phyloP scores from a whole-genome alignment of 2,888 invertebrate species.

The Mythimna lalbum region DNA sequence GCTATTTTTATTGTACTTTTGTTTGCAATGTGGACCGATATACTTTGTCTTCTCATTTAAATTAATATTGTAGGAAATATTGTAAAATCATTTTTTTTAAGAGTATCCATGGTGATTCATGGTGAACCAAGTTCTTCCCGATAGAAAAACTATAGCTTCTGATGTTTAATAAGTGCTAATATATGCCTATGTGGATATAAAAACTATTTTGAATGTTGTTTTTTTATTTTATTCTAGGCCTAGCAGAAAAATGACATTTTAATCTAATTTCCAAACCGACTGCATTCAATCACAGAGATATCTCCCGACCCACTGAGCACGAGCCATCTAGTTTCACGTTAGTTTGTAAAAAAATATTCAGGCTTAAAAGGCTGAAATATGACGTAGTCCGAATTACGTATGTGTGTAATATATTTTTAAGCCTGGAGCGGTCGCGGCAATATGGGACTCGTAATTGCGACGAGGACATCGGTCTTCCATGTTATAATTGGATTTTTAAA shows the following conservation, averaged over 20 bases:
- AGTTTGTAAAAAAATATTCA: slow-evolving; percentile 40
- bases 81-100: too few relatives aligned
- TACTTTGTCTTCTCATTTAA: too few relatives aligned
- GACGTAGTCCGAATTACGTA: slow-evolving; percentile 15
- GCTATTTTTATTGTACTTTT: too few relatives aligned
- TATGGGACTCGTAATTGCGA: slow-evolving; percentile 35
- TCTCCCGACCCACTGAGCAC: slow-evolving; percentile 45
- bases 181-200: too few relatives aligned
- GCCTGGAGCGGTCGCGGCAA: slow-evolving; percentile 2
- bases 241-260: not conserved
- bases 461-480: slow-evolving; percentile 28
- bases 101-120: too few relatives aligned
- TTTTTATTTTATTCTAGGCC: too few relatives aligned
- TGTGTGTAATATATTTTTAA: slow-evolving; percentile 31
- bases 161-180: too few relatives aligned
- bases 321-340: slow-evolving; percentile 35
- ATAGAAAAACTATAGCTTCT: too few relatives aligned
- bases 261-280: slow-evolving; percentile 15
- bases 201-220: too few relatives aligned
- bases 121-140: too few relatives aligned
- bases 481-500: slow-evolving; percentile 48
- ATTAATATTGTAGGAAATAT: too few relatives aligned
- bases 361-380: slow-evolving; percentile 20
- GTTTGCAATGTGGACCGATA: too few relatives aligned
- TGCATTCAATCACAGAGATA: slow-evolving; percentile 43